A percentile compares a stretch with the other conserved stretches of the same genome.
These are phyloP conservation scores for Apistogramma diplotaenia DNA, from an alignment of 2,113 vertebrate genomes.

Conservation along the genomic window DNA sequence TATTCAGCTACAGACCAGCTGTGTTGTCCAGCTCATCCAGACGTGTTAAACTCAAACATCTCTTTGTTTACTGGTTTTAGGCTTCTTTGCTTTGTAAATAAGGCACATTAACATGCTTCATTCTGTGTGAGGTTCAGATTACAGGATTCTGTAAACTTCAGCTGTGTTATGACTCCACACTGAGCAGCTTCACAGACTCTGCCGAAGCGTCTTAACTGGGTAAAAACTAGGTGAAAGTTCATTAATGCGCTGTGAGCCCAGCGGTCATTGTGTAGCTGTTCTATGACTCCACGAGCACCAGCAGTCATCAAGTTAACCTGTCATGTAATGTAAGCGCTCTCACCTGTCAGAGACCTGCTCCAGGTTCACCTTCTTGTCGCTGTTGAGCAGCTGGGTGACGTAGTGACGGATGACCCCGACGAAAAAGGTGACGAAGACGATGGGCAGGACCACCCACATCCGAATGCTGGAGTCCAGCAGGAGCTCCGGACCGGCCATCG, in stretches of 20 bases:
- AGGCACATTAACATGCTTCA: background rate
- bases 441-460: constrained; percentile 83
- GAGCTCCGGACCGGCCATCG: constrained; percentile 80
- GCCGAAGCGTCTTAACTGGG: background rate
- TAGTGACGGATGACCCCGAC: constrained; percentile 83
- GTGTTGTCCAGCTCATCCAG: too few relatives aligned
- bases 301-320: background rate
- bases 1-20: too few relatives aligned
- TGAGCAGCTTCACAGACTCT: background rate
- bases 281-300: background rate
- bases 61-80: too few relatives aligned
- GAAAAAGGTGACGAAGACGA: constrained; percentile 82
- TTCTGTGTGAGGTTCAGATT: too few relatives aligned
- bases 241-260: background rate
- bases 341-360: constrained; percentile 83
- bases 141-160: background rate
- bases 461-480: constrained; percentile 83
- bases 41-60: background rate
- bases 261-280: background rate
- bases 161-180: background rate
- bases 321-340: background rate
- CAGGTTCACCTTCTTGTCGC: constrained; percentile 77
- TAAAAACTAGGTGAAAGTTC: background rate
- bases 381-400: constrained; percentile 79
- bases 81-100: background rate